phyloP scores from a whole-genome alignment of 2,888 invertebrate species.

The Scaptomyza flava region DNA sequence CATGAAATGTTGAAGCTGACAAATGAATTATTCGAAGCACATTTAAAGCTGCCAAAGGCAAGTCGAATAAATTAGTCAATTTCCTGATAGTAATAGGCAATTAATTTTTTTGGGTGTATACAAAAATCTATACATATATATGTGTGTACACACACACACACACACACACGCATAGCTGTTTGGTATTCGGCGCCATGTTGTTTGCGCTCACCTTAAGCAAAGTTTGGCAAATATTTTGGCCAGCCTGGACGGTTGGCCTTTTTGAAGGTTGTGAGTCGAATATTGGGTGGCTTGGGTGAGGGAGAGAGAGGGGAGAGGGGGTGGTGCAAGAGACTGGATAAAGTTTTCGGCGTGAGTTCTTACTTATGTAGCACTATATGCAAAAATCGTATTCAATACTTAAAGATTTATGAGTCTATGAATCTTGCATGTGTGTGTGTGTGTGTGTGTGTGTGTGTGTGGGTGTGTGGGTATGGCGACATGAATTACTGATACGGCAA shows the following conservation, averaged over 20 bases:
- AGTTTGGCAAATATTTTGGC: constrained; percentile 64
- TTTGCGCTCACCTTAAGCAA: constrained; percentile 77
- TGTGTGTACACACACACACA: constrained; percentile 3
- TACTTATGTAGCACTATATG: constrained; percentile 62
- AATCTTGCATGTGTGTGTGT: constrained; percentile 63
- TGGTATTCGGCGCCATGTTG: constrained; percentile 76
- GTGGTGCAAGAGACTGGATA: constrained; percentile 45
- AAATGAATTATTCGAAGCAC: not conserved
- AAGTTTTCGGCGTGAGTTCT: constrained; percentile 73
- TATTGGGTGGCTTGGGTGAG: not conserved
- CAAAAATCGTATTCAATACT: constrained; percentile 78
- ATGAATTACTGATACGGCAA: constrained; percentile 70
- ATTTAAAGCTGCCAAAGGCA: not conserved
- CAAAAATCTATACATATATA: constrained; percentile 13
- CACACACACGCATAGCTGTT: constrained; percentile 49
- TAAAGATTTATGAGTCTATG: constrained; percentile 79
- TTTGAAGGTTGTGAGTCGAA: not conserved
- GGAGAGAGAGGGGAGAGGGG: no score
- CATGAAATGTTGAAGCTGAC: not conserved
- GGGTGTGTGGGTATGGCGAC: constrained; percentile 43
- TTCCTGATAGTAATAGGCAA: not conserved
- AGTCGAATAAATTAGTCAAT: not conserved
- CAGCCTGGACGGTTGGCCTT: constrained; percentile 33
- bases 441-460: constrained; percentile 27
- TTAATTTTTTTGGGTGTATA: constrained; percentile 7